A percentile compares a stretch with the other conserved stretches of the same genome.
These are phyloP conservation scores for Sprattus sprattus DNA, from an alignment of 2,113 vertebrate species.

Conservation along the genomic window DNA sequence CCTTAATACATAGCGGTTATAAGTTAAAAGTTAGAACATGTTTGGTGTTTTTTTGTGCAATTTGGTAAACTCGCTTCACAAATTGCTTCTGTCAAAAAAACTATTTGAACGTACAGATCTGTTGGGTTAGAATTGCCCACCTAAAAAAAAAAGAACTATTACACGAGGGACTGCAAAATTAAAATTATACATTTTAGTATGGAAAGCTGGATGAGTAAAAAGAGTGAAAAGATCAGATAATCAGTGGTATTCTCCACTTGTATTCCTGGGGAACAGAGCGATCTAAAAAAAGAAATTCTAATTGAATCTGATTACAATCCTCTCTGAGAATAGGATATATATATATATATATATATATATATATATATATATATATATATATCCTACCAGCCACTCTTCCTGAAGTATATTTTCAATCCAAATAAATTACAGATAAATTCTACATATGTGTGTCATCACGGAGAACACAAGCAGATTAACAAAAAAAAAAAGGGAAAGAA, in stretches of 20 bases:
- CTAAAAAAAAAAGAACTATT: not conserved
- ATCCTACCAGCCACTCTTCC: not conserved
- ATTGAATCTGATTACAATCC: slow-evolving; percentile 10
- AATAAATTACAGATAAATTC: not conserved
- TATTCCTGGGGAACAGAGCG: not conserved
- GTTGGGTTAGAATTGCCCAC: not conserved
- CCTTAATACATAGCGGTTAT: not conserved
- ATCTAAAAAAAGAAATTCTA: not conserved
- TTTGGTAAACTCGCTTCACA: too few species aligned
- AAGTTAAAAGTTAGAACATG: too few species aligned
- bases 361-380: not conserved
- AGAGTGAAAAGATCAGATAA: not conserved
- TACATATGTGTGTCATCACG: not conserved
- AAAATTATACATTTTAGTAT: not conserved
- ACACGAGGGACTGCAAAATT: not conserved
- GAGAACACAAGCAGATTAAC: slow-evolving; percentile 18
- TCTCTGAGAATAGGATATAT: not conserved
- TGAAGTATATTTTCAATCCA: not conserved
- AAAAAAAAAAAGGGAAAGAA: slow-evolving; percentile 4
- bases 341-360: not conserved
- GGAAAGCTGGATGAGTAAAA: not conserved
- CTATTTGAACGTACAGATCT: not conserved
- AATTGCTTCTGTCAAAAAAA: too few species aligned
- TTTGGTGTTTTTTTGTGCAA: too few species aligned
- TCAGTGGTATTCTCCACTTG: not conserved